Evolutionary conservation across 2,113 vertebrate species (phyloP).

Genomic region (Daphoenositta chrysoptera): DNA sequence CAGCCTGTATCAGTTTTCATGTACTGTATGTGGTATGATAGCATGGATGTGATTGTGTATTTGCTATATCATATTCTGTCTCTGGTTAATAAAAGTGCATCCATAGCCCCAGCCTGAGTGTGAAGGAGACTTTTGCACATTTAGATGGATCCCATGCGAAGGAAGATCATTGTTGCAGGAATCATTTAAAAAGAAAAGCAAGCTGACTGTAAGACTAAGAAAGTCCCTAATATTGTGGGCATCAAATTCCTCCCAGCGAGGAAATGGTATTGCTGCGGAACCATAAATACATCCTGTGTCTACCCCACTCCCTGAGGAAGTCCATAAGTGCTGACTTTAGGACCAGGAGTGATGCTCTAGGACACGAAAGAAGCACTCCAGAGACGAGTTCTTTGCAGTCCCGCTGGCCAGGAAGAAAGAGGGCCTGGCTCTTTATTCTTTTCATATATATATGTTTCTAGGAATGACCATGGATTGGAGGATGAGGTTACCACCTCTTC

Average conservation of each 20-base stretch:
- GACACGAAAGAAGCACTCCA: too few species aligned
- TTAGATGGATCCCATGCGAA: not conserved
- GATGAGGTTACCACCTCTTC: too few species aligned
- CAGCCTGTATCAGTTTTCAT: not conserved
- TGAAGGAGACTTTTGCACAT: not conserved
- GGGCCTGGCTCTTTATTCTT: too few species aligned
- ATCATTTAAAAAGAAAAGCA: not conserved
- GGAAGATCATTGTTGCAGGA: not conserved
- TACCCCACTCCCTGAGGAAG: rapidly evolving
- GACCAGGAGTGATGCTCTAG: too few species aligned
- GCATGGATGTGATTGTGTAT: not conserved
- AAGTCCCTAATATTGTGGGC: too few species aligned
- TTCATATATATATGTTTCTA: too few species aligned
- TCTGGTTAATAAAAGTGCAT: not conserved
- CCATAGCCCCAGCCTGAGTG: not conserved
- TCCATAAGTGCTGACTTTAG: not conserved
- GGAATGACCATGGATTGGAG: too few species aligned
- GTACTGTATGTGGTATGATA: rapidly evolving
- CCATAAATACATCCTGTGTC: not conserved
- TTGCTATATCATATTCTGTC: not conserved
- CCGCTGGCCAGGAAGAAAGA: too few species aligned
- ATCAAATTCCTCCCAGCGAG: not conserved
- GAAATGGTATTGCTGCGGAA: not conserved
- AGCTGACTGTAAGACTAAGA: not conserved
- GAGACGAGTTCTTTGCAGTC: too few species aligned